A percentile compares a stretch with the other conserved stretches of the same genome.
phyloP scores from a whole-genome alignment of 2,113 vertebrate species.

The Scytalopus superciliaris region DNA sequence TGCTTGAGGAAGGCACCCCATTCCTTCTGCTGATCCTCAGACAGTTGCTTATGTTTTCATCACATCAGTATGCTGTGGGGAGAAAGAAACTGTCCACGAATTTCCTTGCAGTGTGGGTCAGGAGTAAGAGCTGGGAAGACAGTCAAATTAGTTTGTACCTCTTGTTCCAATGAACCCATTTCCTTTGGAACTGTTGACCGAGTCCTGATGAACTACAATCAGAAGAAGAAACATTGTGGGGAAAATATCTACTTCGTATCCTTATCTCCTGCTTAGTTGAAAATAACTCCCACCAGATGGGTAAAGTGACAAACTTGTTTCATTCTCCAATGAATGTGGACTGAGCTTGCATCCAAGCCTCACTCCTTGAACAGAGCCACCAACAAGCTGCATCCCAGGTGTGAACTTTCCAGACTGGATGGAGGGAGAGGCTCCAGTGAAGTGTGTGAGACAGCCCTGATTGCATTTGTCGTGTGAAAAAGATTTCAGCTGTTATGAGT shows the following conservation, averaged over 20 bases:
- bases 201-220: neutral
- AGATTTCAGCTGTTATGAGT: neutral
- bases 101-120: neutral
- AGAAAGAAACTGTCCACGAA: neutral
- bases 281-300: neutral
- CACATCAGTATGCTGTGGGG: neutral
- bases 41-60: neutral
- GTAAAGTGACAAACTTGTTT: neutral
- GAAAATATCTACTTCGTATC: neutral
- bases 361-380: neutral
- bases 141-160: neutral
- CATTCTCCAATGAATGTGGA: accelerated
- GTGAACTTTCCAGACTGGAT: neutral
- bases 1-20: neutral
- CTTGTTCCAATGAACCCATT: neutral
- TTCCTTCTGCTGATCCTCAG: neutral
- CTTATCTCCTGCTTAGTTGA: neutral
- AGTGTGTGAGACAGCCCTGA: neutral
- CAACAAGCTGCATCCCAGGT: neutral
- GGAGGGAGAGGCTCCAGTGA: neutral
- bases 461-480: neutral
- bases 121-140: neutral
- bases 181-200: neutral
- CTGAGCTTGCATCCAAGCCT: neutral
- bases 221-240: neutral